A percentile compares a stretch with the other conserved stretches of the same genome.
phyloP scores from a whole-genome alignment of 1,140 invertebrate genomes.

The Periplaneta americana region DNA sequence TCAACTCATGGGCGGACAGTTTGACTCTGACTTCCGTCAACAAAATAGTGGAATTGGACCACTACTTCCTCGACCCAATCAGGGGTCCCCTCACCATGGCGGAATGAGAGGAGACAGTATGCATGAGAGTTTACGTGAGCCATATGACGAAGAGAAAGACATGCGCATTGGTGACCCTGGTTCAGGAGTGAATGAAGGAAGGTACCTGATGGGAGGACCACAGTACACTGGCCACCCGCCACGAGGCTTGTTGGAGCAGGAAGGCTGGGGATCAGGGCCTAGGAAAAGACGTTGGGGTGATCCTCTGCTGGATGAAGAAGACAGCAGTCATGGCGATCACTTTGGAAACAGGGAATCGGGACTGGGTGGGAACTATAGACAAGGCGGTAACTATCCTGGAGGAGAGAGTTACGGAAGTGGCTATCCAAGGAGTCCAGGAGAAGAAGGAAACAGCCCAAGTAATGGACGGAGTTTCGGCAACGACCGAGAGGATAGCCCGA shows the following conservation, averaged over 20 bases:
- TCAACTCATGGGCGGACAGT: neutral
- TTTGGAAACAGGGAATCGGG: neutral
- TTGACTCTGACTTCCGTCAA: neutral
- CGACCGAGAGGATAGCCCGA: neutral
- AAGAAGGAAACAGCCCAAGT: neutral
- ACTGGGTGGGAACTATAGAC: neutral
- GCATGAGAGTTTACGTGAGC: neutral
- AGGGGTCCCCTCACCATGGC: neutral
- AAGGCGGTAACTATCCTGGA: too few species aligned
- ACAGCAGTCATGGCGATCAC: neutral
- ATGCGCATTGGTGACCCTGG: neutral
- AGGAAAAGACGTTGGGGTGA: neutral
- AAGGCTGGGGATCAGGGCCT: neutral
- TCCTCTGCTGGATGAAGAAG: neutral
- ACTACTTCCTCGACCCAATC: conserved; percentile 1
- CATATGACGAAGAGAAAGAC: neutral
- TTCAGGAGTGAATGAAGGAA: neutral
- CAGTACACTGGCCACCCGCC: neutral
- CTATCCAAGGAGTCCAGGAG: neutral
- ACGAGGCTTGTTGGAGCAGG: neutral
- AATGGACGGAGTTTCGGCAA: neutral
- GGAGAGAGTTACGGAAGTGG: neutral
- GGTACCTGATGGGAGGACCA: neutral
- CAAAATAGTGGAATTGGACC: neutral
- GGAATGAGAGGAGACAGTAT: neutral